A percentile compares a stretch with the other conserved stretches of the same genome.
phyloP scores from a whole-genome alignment of 2,113 vertebrate species.

The Poecile atricapillus region DNA sequence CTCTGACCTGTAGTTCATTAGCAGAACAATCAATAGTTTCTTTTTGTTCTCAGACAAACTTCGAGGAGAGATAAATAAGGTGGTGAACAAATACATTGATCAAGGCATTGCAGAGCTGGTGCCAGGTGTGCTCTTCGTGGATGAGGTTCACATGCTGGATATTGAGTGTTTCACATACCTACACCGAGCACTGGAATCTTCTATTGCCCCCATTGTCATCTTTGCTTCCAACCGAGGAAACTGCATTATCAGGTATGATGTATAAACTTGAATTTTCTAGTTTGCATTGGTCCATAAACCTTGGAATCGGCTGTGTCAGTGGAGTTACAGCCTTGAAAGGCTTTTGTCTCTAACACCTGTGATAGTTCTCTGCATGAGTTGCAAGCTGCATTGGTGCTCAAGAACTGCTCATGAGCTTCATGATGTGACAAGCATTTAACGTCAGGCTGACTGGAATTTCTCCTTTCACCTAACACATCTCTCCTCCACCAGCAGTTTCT shows the following conservation, averaged over 20 bases:
- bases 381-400: neutral
- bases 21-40: neutral
- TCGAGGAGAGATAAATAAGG: constrained; percentile 97
- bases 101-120: constrained; percentile 96
- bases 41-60: constrained; percentile 84
- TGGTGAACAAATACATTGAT: constrained; percentile 98
- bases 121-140: constrained; percentile 93
- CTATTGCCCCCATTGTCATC: constrained; percentile 94
- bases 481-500: neutral
- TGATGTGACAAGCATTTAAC: neutral
- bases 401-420: neutral
- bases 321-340: neutral
- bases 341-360: neutral
- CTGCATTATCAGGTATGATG: constrained; percentile 87
- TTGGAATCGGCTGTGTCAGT: neutral
- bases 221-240: constrained; percentile 97
- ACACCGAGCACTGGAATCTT: constrained; percentile 92
- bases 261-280: neutral
- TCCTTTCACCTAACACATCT: neutral
- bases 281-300: neutral
- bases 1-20: neutral
- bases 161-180: constrained; percentile 98
- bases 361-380: neutral
- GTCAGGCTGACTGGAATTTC: neutral
- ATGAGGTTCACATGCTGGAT: constrained; percentile 98